These are phyloP conservation scores for Anniella stebbinsi DNA, from an alignment of 2,797 vertebrate genomes.

Conservation along the genomic window DNA sequence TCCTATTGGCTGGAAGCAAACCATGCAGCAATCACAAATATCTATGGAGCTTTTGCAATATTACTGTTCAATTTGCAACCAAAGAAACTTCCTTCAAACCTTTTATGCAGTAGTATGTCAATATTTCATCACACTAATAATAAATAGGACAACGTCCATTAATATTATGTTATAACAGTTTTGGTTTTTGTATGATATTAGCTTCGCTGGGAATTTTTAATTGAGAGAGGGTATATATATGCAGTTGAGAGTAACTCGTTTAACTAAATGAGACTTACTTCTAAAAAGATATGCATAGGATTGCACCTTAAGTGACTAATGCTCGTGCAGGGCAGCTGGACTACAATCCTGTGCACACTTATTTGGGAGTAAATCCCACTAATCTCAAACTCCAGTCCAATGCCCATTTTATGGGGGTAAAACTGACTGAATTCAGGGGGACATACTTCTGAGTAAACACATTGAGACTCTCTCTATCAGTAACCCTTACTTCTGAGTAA, in stretches of 20 bases:
- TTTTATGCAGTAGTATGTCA: background rate
- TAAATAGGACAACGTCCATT: background rate
- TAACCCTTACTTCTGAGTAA: too few species aligned
- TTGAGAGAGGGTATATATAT: background rate
- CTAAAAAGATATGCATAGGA: too few species aligned
- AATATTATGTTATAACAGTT: background rate
- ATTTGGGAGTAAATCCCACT: background rate
- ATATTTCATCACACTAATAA: background rate
- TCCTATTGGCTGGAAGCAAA: background rate
- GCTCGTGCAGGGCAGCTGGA: background rate
- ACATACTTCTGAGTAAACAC: too few species aligned
- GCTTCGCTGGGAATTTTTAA: background rate
- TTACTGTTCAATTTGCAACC: background rate
- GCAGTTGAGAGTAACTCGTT: background rate
- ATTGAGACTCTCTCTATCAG: too few species aligned
- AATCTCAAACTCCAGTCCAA: background rate
- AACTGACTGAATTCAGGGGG: too few species aligned
- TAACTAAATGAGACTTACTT: too few species aligned
- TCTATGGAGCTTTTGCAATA: too few species aligned
- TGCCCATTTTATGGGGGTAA: too few species aligned
- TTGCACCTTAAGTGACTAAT: too few species aligned
- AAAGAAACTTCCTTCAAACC: background rate
- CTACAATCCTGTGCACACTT: background rate
- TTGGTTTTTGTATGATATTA: background rate
- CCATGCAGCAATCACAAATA: background rate